phyloP scores from a whole-genome alignment of 1,140 invertebrate genomes.

The Neodiprion fabricii region DNA sequence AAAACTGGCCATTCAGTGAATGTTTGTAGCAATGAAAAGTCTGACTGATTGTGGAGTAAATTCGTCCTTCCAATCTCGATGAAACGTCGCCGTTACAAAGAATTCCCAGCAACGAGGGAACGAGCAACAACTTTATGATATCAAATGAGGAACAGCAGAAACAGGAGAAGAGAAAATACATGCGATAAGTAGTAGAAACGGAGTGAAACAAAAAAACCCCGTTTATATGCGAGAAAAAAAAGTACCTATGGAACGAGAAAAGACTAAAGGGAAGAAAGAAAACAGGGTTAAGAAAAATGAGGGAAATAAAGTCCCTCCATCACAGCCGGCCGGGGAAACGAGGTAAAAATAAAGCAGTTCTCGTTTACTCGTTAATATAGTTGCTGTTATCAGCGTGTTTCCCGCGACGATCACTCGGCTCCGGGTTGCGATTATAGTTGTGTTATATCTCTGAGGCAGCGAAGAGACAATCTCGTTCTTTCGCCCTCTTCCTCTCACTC shows the following conservation, averaged over 20 bases:
- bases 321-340: not conserved
- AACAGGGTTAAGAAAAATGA: not conserved
- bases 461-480: not conserved
- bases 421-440: not conserved
- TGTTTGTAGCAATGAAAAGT: too few relatives aligned
- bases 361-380: constrained; percentile 4
- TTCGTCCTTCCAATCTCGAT: not conserved
- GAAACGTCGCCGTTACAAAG: not conserved
- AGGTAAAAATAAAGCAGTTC: not conserved
- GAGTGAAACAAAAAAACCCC: not conserved
- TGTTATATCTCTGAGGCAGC: not conserved
- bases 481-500: not conserved
- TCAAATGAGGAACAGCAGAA: not conserved
- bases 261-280: not conserved
- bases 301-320: not conserved
- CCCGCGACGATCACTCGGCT: not conserved
- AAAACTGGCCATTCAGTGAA: too few relatives aligned
- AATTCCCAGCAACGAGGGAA: not conserved
- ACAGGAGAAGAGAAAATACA: too few relatives aligned
- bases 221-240: not conserved
- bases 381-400: constrained; percentile 7
- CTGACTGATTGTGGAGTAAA: not conserved
- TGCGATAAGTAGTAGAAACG: not conserved
- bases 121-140: not conserved
- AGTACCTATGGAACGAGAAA: not conserved